A percentile compares a stretch with the other conserved stretches of the same genome.
phyloP scores from a whole-genome alignment of 2,113 vertebrate genomes.

The Sciurus niger region DNA sequence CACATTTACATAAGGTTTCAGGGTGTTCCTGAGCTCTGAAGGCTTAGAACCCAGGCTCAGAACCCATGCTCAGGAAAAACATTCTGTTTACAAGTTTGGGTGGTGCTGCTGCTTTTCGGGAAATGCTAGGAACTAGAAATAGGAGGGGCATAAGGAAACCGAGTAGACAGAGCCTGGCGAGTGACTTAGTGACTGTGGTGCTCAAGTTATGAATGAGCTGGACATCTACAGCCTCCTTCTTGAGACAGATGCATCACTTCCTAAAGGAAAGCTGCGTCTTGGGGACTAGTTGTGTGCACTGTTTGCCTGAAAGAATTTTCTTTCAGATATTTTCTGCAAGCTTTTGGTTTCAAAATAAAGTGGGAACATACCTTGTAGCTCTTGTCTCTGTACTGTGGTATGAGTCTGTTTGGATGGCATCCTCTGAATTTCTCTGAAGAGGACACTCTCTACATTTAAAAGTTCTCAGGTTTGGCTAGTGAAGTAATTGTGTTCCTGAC shows the following conservation, averaged over 20 bases:
- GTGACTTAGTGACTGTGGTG: neutral
- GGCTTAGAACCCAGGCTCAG: neutral
- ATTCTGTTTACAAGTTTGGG: neutral
- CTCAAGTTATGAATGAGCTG: neutral
- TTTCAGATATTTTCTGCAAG: neutral
- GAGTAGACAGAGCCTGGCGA: neutral
- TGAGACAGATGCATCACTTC: neutral
- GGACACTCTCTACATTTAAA: neutral
- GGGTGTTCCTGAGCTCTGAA: neutral
- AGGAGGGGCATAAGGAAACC: neutral
- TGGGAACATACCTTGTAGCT: neutral
- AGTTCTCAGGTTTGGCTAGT: neutral
- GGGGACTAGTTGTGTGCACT: neutral
- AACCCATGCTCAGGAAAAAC: neutral
- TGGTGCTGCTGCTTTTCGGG: neutral
- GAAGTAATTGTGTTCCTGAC: too few relatives aligned
- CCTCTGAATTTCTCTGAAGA: neutral
- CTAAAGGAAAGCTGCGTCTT: neutral
- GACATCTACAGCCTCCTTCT: neutral
- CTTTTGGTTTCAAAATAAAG: neutral
- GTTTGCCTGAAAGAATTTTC: neutral
- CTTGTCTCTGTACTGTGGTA: neutral
- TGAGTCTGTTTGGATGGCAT: neutral
- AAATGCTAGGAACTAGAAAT: neutral
- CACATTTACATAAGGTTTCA: neutral